These are phyloP conservation scores for Argyra leucocephala DNA, from an alignment of 2,888 invertebrate species.

Conservation along the genomic window DNA sequence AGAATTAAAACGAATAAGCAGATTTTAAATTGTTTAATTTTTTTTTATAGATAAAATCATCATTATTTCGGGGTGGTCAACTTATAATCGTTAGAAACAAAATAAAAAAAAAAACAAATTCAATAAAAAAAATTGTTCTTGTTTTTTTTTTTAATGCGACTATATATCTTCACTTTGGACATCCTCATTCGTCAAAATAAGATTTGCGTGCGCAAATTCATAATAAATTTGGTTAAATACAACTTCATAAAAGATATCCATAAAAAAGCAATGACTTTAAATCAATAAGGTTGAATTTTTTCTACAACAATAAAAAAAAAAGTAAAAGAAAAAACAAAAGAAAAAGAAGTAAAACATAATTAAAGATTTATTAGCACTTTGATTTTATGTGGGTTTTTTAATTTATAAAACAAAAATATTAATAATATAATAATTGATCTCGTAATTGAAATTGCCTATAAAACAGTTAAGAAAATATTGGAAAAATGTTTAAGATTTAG, in stretches of 20 bases:
- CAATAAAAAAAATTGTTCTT: neutral
- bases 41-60: too few species aligned
- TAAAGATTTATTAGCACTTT: neutral
- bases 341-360: neutral
- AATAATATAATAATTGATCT: too few species aligned
- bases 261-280: neutral
- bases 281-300: neutral
- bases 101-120: neutral
- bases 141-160: too few species aligned
- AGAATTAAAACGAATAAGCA: too few species aligned
- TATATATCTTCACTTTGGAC: neutral
- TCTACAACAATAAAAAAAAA: neutral
- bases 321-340: neutral
- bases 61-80: constrained; percentile 5
- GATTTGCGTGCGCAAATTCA: neutral
- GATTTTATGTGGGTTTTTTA: neutral
- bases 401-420: too few species aligned
- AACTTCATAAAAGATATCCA: neutral
- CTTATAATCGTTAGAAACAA: neutral
- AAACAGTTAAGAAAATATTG: too few species aligned
- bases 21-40: too few species aligned
- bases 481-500: too few species aligned
- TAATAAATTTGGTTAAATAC: neutral
- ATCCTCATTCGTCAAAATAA: constrained; percentile 3
- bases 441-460: too few species aligned